A percentile compares a stretch with the other conserved stretches of the same genome.
These are phyloP conservation scores for Crocodylus rhombifer DNA, from an alignment of 2,797 vertebrate genomes.

Conservation along the genomic window DNA sequence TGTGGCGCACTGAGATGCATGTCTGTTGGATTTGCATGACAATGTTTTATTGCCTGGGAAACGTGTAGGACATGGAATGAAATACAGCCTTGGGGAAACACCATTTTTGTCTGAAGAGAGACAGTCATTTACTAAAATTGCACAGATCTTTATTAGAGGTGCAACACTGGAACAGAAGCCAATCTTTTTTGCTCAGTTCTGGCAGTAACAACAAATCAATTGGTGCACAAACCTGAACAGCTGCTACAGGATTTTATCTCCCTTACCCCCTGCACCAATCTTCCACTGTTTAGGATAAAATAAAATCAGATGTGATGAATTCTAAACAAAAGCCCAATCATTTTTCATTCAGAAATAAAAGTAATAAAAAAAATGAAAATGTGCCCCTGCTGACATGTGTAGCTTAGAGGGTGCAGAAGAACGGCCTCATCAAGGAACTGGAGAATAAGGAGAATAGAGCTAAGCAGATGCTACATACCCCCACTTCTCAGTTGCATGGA, in stretches of 20 bases:
- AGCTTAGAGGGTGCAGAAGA: not conserved
- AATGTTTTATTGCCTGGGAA: slow-evolving; percentile 68
- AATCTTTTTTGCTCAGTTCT: slow-evolving; percentile 53
- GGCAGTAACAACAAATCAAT: slow-evolving; percentile 19
- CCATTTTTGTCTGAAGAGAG: slow-evolving; percentile 52
- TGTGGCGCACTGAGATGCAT: not conserved
- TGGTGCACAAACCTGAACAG: slow-evolving; percentile 44
- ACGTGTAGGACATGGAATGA: slow-evolving; percentile 57
- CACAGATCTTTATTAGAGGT: slow-evolving; percentile 29
- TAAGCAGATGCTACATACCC: not conserved
- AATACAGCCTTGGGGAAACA: slow-evolving; percentile 59
- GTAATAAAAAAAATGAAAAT: not conserved
- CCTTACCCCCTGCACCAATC: slow-evolving; percentile 21
- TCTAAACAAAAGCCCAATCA: too few relatives aligned
- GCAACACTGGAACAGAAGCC: slow-evolving; percentile 34
- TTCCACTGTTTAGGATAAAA: not conserved
- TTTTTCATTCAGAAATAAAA: not conserved
- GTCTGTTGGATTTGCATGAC: slow-evolving; percentile 55
- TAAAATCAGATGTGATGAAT: too few relatives aligned
- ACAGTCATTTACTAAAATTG: slow-evolving; percentile 40
- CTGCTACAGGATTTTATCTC: slow-evolving; percentile 41
- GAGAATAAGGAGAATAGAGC: not conserved
- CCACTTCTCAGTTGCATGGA: not conserved
- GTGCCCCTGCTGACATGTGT: not conserved
- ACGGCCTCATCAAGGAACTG: too few relatives aligned